These are phyloP conservation scores for Calliscelio sp. DNA, from an alignment of 2,888 invertebrate species.

Conservation along the genomic window DNA sequence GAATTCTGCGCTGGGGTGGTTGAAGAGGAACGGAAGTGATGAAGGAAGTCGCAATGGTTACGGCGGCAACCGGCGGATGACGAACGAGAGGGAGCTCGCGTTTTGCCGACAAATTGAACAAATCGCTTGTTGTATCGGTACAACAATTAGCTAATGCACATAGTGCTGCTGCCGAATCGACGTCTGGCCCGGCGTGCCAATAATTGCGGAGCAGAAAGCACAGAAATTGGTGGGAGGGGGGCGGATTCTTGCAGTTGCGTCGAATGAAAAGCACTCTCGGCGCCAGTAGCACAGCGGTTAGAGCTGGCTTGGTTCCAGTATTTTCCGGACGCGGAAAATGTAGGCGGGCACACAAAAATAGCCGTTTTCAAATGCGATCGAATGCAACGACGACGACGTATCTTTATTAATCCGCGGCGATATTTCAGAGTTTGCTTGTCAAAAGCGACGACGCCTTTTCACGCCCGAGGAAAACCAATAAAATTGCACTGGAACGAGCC, in stretches of 20 bases:
- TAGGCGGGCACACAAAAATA: constrained; percentile 44
- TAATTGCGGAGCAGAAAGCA: constrained; percentile 81
- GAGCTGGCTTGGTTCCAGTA: constrained; percentile 33
- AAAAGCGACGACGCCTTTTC: constrained; percentile 5
- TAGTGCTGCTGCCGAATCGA: constrained; percentile 60
- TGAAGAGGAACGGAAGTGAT: constrained; percentile 48
- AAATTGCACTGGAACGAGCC: not conserved
- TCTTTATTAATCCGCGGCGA: constrained; percentile 43
- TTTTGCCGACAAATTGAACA: constrained; percentile 76
- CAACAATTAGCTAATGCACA: constrained; percentile 84
- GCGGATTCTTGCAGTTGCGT: constrained; percentile 38
- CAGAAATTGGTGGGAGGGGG: no score
- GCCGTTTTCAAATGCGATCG: constrained; percentile 33
- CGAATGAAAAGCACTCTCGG: no score
- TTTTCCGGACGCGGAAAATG: constrained; percentile 32
- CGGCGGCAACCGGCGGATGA: constrained; percentile 68
- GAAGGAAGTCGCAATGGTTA: constrained; percentile 66
- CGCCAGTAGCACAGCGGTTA: not conserved
- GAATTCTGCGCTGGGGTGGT: not conserved
- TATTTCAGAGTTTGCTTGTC: constrained; percentile 29
- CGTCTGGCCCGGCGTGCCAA: constrained; percentile 65
- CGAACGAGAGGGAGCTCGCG: constrained; percentile 64
- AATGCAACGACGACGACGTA: constrained; percentile 16
- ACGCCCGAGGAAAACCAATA: not conserved
- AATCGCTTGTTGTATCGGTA: constrained; percentile 75